These are phyloP conservation scores for Xiphophorus couchianus DNA, from an alignment of 2,113 vertebrate genomes.

Conservation along the genomic window DNA sequence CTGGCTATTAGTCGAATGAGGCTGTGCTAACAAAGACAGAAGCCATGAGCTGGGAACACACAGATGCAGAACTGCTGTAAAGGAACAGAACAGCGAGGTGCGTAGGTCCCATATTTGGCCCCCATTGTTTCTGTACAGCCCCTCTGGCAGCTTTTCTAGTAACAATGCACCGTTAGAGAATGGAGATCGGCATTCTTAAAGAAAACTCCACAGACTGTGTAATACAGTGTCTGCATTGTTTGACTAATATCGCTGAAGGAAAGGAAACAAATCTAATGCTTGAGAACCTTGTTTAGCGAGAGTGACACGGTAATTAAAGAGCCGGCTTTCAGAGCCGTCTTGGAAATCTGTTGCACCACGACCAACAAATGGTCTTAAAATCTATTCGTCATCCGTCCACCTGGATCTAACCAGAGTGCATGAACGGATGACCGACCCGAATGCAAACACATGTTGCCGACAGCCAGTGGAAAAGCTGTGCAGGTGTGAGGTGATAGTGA, in stretches of 20 bases:
- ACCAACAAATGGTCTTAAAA: too few relatives aligned
- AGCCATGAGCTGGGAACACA: slow-evolving; percentile 36
- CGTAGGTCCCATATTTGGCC: slow-evolving; percentile 32
- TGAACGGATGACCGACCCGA: background rate
- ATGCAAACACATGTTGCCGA: too few relatives aligned
- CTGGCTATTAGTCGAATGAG: slow-evolving; percentile 52
- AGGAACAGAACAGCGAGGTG: slow-evolving; percentile 26
- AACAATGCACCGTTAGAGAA: slow-evolving; percentile 12
- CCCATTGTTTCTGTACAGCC: slow-evolving; percentile 29
- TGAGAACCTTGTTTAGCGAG: background rate
- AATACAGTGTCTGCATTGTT: background rate
- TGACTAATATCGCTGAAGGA: background rate
- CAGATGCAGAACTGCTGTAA: slow-evolving; percentile 17
- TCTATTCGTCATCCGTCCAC: too few relatives aligned
- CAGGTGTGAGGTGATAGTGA: background rate
- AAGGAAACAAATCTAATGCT: too few relatives aligned
- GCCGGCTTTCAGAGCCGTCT: too few relatives aligned
- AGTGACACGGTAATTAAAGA: background rate
- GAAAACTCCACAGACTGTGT: background rate
- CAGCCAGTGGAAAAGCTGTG: background rate
- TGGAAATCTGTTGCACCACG: too few relatives aligned
- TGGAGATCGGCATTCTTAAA: slow-evolving; percentile 26
- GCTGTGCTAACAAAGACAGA: slow-evolving; percentile 60
- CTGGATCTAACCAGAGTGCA: too few relatives aligned
- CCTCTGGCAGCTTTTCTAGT: slow-evolving; percentile 7